Evolutionary conservation across 2,888 invertebrate species (phyloP).

Genomic region (Lysandra coridon): DNA sequence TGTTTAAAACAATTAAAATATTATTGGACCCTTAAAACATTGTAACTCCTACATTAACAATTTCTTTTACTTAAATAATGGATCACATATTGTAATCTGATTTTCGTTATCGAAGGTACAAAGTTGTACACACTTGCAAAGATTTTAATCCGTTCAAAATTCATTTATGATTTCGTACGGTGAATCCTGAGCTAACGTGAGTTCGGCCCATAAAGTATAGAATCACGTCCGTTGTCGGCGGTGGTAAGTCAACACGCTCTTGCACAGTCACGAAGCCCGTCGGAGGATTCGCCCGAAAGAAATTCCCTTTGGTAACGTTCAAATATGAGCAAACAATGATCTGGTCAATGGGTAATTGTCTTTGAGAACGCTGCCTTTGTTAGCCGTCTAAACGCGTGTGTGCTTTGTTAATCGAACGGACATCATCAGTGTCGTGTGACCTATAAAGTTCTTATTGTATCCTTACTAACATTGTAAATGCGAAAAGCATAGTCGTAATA

Average conservation of each 20-base stretch:
- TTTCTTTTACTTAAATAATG: too few relatives aligned
- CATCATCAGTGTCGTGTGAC: background rate
- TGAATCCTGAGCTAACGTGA: conserved; percentile 1
- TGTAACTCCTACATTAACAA: too few relatives aligned
- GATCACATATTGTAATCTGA: too few relatives aligned
- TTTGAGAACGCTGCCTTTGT: conserved; percentile 45
- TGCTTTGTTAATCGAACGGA: conserved; percentile 13
- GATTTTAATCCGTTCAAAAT: background rate
- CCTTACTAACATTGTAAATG: background rate
- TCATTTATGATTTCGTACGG: background rate
- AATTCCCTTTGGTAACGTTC: conserved; percentile 51
- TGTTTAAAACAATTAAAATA: too few relatives aligned
- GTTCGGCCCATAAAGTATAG: conserved; percentile 45
- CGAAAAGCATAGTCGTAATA: too few relatives aligned
- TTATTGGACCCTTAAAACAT: too few relatives aligned
- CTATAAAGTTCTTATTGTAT: background rate
- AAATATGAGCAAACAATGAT: conserved; percentile 51
- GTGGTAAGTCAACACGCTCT: conserved; percentile 56
- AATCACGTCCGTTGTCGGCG: conserved; percentile 34
- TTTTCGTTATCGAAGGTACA: too few relatives aligned
- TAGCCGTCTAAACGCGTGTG: conserved; percentile 14
- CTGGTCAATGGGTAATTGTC: conserved; percentile 49
- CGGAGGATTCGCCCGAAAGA: conserved; percentile 64
- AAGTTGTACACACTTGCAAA: background rate
- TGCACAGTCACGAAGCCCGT: conserved; percentile 56